A percentile compares a stretch with the other conserved stretches of the same genome.
phyloP scores from a whole-genome alignment of 2,797 vertebrate genomes.

The Morus bassanus region DNA sequence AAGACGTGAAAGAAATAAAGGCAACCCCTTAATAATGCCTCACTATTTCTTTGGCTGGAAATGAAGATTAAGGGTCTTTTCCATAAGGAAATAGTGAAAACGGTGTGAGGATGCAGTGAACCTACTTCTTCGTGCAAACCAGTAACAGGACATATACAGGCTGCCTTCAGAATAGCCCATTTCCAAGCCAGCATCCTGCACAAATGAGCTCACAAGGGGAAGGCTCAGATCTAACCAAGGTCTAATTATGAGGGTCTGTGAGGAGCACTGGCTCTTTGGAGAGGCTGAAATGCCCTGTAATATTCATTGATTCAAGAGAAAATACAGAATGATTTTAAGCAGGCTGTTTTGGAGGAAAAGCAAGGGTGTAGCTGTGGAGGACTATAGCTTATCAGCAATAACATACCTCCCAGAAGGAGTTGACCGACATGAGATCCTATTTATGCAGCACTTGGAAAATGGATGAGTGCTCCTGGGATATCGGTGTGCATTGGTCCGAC shows the following conservation, averaged over 20 bases:
- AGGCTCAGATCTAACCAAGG: background rate
- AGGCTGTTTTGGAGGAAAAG: background rate
- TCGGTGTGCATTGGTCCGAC: background rate
- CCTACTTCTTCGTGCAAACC: background rate
- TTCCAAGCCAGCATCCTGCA: background rate
- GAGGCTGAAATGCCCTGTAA: background rate
- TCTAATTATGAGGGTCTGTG: background rate
- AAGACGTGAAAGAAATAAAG: background rate
- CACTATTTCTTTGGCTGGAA: background rate
- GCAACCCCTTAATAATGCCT: background rate
- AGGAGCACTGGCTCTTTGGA: background rate
- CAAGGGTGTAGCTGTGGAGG: background rate
- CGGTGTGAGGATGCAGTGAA: background rate
- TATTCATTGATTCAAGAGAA: background rate
- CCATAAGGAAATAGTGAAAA: background rate
- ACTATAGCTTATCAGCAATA: background rate
- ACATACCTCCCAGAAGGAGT: background rate
- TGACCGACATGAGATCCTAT: background rate
- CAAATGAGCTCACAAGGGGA: slow-evolving; percentile 48
- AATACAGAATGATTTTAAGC: background rate
- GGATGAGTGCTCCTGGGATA: background rate
- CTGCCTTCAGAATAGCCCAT: background rate
- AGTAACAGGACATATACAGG: background rate
- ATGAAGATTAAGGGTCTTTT: background rate
- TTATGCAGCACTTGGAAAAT: background rate